Base-by-base conservation (phyloP, 92 coral and sea anemone species). In the Phenganax stokvisi region DNA sequence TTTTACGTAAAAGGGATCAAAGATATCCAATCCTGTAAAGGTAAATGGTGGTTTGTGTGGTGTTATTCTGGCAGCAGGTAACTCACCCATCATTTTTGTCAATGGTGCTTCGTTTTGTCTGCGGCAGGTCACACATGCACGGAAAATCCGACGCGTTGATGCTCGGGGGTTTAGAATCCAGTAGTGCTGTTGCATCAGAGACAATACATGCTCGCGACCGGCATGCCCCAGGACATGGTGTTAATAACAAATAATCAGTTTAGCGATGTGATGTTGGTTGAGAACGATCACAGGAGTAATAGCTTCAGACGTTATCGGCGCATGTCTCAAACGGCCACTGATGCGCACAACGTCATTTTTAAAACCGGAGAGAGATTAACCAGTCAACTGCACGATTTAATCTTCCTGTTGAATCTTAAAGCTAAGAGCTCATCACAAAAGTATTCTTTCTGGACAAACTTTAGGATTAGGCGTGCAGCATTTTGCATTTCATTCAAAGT, bases 371-470 rank as follows among this genome's bases (percentile, higher is more conserved):
- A 85, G 2, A 89, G 86, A 65, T 51, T 66, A 55, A 86, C 85
- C 53, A 84, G 44, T 72, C 71, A 80, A 79, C 89, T 86, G 70
- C 60, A 20, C 51, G 88, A 27, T 72, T 86, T 89, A 72, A 89
- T 89, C 71, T 57, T 79, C 70, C 79, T 80, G 27, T 86, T 89
- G 53, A 64, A 75, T 68, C 58, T 68, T 52, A 90, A 29, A 56
- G 86, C 83, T 77, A 81, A 6, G 84, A 84, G 31, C 79, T 89
- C 93, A 31, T 80, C 87, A 2, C 30, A 72, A 37, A 89, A 89
- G 58, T 71, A 77, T 61, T 82, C 83, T 65, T 65, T 3, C 52
- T 85, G 91, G 29, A 85, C 74, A 17, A 85, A 29, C 47, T 79
- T 69, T 20, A 83, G 77, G 72, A 88, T 75, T 71, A 61, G 65